Percentiles rank a stretch among this genome's conserved stretches.
These are phyloP conservation scores for Noctua pronuba DNA, from an alignment of 2,888 invertebrate species.

Conservation along the genomic window DNA sequence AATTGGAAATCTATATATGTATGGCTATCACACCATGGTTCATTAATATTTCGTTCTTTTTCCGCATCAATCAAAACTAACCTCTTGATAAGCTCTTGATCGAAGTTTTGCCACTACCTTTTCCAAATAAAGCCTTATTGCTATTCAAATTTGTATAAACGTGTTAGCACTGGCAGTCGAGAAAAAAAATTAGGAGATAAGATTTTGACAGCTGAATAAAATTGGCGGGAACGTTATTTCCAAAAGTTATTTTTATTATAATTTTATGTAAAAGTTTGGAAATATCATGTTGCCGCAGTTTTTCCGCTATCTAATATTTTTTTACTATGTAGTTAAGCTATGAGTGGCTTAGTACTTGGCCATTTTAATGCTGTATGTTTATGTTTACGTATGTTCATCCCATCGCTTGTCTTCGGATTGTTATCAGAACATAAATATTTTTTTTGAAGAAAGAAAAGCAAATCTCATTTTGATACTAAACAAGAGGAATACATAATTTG, in stretches of 20 bases:
- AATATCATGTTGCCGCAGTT: not conserved
- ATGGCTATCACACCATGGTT: not conserved
- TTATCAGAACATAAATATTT: too few species aligned
- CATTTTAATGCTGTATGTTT: not conserved
- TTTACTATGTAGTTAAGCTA: not conserved
- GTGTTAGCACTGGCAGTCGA: not conserved
- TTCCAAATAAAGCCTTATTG: not conserved
- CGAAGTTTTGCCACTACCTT: not conserved
- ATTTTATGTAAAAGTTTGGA: not conserved
- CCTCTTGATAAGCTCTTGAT: not conserved
- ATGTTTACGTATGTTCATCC: too few species aligned
- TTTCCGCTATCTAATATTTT: not conserved
- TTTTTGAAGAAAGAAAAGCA: too few species aligned
- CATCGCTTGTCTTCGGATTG: not conserved
- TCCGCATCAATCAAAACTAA: not conserved
- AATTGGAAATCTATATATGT: not conserved
- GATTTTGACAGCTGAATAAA: not conserved
- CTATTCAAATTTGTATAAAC: not conserved
- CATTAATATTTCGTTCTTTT: not conserved
- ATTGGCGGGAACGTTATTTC: constrained; percentile 11
- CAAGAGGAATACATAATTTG: too few species aligned
- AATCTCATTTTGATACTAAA: too few species aligned
- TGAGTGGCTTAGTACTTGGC: not conserved
- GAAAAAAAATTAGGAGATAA: not conserved
- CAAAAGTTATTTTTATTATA: not conserved